phyloP scores from a whole-genome alignment of 2,113 vertebrate genomes.

The Stictonetta naevosa region DNA sequence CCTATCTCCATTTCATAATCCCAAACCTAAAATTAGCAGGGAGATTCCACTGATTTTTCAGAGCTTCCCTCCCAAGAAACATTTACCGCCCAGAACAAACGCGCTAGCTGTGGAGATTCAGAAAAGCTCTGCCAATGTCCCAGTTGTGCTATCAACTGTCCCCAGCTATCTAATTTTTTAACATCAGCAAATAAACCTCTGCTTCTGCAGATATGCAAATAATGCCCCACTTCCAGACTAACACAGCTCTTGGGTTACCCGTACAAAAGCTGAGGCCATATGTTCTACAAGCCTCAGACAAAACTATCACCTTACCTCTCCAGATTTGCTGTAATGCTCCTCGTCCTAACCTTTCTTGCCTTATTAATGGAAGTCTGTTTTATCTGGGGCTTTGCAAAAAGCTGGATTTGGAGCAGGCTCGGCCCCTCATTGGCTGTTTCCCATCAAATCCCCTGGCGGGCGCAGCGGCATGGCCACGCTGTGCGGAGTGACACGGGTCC shows the following conservation, averaged over 20 bases:
- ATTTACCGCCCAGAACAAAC: not conserved
- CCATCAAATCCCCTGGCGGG: conserved; percentile 66
- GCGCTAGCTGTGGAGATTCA: not conserved
- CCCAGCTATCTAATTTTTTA: not conserved
- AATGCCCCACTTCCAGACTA: not conserved
- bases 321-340: conserved; percentile 63
- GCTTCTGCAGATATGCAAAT: not conserved
- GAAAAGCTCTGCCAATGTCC: not conserved
- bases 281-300: conserved; percentile 67
- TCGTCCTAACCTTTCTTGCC: conserved; percentile 73
- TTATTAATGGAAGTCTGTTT: conserved; percentile 60
- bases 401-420: conserved; percentile 50
- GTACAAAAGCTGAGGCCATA: conserved; percentile 53
- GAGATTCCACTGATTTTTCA: not conserved
- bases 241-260: not conserved
- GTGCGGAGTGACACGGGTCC: conserved; percentile 65
- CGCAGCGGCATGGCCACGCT: conserved; percentile 26
- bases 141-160: not conserved
- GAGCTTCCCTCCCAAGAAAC: not conserved
- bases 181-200: not conserved
- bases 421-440: conserved; percentile 73
- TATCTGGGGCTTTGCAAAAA: conserved; percentile 76
- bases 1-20: not conserved
- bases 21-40: not conserved
- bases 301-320: conserved; percentile 79